Conservation (phyloP, 2,113 vertebrate species). For the Nyctereutes procyonoides region DNA sequence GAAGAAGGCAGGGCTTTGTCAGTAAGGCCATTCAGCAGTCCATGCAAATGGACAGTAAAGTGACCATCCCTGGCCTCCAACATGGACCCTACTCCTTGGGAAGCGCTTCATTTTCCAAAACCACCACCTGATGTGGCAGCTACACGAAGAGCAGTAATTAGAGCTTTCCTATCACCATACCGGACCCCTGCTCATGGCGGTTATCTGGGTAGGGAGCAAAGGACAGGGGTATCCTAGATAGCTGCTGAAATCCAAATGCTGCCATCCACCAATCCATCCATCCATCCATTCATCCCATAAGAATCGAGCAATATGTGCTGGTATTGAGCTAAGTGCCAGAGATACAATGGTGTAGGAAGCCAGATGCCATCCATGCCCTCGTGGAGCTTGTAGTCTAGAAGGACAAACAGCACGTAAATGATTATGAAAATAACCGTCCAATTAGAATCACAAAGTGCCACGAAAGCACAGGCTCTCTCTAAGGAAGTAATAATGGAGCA, state of each 20-base stretch:
- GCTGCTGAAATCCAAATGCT: background rate
- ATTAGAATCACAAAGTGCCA: background rate
- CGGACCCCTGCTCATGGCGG: background rate
- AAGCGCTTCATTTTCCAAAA: background rate
- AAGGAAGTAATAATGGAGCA: background rate
- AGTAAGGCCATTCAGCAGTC: background rate
- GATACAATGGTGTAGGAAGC: background rate
- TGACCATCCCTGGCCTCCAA: background rate
- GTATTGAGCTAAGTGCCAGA: background rate
- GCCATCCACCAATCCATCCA: background rate
- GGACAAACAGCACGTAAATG: background rate
- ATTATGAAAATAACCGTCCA: background rate
- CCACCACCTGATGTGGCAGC: background rate
- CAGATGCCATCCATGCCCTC: background rate
- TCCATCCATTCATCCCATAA: background rate
- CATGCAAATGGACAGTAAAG: background rate
- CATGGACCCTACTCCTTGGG: background rate
- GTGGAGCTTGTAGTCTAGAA: background rate
- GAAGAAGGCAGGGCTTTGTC: background rate
- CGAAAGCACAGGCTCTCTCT: background rate
- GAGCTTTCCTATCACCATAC: background rate
- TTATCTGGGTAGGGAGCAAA: background rate
- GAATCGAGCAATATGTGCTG: background rate
- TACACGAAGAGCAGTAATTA: background rate
- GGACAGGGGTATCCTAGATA: background rate